phyloP scores from a whole-genome alignment of 2,113 vertebrate species.

The Heliornis fulica region DNA sequence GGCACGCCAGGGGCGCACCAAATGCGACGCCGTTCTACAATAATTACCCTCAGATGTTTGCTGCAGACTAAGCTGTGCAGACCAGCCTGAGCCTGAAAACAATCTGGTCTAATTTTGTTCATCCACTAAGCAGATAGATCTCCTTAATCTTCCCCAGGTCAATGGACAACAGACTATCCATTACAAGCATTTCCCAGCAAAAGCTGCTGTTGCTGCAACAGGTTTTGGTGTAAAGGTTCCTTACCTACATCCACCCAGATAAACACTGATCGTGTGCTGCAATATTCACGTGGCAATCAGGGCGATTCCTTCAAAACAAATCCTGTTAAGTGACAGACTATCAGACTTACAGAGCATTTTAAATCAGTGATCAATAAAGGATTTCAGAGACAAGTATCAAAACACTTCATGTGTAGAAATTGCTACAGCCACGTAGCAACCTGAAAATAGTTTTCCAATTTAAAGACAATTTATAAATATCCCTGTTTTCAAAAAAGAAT shows the following conservation, averaged over 20 bases:
- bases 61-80: constrained; percentile 36
- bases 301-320: background rate
- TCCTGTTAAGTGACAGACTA: background rate
- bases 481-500: background rate
- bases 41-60: constrained; percentile 10
- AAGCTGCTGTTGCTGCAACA: background rate
- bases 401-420: background rate
- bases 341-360: background rate
- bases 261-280: background rate
- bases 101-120: constrained; percentile 83
- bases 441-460: background rate
- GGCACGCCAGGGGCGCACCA: background rate
- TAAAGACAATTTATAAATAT: background rate
- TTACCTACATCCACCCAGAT: background rate
- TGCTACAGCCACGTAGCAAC: background rate
- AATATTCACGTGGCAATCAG: background rate
- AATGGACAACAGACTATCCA: constrained; percentile 64
- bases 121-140: constrained; percentile 84
- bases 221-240: background rate
- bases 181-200: constrained; percentile 51
- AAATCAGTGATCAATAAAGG: background rate
- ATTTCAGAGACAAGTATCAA: background rate
- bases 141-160: constrained; percentile 75
- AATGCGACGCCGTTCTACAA: background rate
- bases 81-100: constrained; percentile 60